These are phyloP conservation scores for Watersipora subatra DNA, from an alignment of 1,140 invertebrate genomes.

Conservation along the genomic window DNA sequence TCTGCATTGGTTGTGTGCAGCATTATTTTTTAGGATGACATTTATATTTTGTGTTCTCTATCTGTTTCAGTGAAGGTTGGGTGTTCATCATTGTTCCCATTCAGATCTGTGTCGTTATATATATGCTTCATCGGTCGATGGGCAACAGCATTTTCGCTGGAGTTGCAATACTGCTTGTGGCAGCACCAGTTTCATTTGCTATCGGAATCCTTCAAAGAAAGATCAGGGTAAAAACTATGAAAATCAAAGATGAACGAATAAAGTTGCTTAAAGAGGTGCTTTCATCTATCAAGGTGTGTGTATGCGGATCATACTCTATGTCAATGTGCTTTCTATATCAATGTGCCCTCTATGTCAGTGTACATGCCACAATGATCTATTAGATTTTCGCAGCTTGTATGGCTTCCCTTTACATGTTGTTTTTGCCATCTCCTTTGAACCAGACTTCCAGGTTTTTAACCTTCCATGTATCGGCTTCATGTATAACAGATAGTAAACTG, in stretches of 20 bases:
- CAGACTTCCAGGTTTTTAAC: too few species aligned
- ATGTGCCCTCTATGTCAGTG: too few species aligned
- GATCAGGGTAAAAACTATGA: slow-evolving; percentile 12
- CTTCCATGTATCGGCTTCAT: too few species aligned
- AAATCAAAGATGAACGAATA: slow-evolving; percentile 45
- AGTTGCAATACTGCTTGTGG: slow-evolving; percentile 75
- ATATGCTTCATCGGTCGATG: slow-evolving; percentile 40
- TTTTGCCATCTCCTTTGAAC: too few species aligned
- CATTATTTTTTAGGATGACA: too few species aligned
- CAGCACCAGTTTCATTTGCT: slow-evolving; percentile 59
- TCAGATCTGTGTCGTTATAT: slow-evolving; percentile 30
- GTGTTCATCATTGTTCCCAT: slow-evolving; percentile 31
- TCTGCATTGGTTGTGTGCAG: too few species aligned
- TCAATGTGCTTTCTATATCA: too few species aligned
- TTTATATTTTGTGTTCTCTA: background rate
- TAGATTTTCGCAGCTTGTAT: too few species aligned
- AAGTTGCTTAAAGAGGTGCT: slow-evolving; percentile 36
- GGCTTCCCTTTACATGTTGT: too few species aligned
- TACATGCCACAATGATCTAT: too few species aligned
- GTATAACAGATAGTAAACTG: too few species aligned
- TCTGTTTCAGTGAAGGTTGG: slow-evolving; percentile 35
- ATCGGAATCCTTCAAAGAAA: slow-evolving; percentile 52
- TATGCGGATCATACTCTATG: too few species aligned
- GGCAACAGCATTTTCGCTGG: slow-evolving; percentile 76
- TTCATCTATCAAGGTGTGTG: slow-evolving; percentile 34